Percentiles rank a stretch among this genome's conserved stretches.
These are phyloP conservation scores for Oryzias dopingdopingensis DNA, from an alignment of 2,797 vertebrate species.

Conservation along the genomic window DNA sequence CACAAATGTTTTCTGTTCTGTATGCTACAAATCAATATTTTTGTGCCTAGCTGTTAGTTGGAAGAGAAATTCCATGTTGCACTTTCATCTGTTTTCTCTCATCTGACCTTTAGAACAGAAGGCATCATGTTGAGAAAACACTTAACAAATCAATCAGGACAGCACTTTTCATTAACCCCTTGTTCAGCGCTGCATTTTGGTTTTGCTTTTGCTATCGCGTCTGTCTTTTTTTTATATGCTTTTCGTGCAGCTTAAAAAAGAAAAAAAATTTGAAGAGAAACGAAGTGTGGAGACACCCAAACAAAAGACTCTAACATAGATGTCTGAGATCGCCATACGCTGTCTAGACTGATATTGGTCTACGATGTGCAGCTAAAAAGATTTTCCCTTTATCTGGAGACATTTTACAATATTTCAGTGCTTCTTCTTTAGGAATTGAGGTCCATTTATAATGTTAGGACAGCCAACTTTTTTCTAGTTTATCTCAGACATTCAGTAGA, in stretches of 20 bases:
- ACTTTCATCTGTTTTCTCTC: conserved; percentile 51
- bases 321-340: too few relatives aligned
- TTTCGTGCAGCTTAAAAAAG: background rate
- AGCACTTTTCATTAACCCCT: conserved; percentile 55
- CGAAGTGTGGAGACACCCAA: too few relatives aligned
- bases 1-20: conserved; percentile 22
- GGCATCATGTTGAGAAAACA: conserved; percentile 58
- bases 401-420: too few relatives aligned
- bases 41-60: conserved; percentile 30
- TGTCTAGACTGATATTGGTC: too few relatives aligned
- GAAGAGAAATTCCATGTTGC: conserved; percentile 30
- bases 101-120: conserved; percentile 66
- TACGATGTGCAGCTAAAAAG: too few relatives aligned
- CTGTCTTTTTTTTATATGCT: background rate
- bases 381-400: too few relatives aligned
- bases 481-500: too few relatives aligned
- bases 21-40: conserved; percentile 50
- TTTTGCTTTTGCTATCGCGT: background rate
- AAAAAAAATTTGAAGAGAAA: too few relatives aligned
- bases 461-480: too few relatives aligned
- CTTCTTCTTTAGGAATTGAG: too few relatives aligned
- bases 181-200: conserved; percentile 5
- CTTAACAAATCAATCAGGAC: conserved; percentile 56
- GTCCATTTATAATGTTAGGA: too few relatives aligned
- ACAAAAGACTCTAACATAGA: too few relatives aligned